Conservation (phyloP, 2,888 invertebrate species). For the Phyllotreta striolata region DNA sequence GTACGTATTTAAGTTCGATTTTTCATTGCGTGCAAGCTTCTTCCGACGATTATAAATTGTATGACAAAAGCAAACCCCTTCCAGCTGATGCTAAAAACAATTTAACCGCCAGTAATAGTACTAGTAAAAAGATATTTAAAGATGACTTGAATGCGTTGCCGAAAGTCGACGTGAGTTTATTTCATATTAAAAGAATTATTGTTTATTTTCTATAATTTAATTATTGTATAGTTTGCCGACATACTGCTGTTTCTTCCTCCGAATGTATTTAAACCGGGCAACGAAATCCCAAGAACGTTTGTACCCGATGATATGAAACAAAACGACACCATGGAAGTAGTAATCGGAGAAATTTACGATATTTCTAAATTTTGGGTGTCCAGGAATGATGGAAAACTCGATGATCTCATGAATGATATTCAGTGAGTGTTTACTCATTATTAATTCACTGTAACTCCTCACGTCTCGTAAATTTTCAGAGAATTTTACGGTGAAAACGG, state of each 20-base stretch:
- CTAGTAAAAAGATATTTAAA: slow-evolving; percentile 13
- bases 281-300: slow-evolving; percentile 45
- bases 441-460: neutral
- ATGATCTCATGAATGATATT: slow-evolving; percentile 65
- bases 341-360: slow-evolving; percentile 66
- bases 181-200: neutral
- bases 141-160: slow-evolving; percentile 31
- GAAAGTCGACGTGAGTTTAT: slow-evolving; percentile 37
- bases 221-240: slow-evolving; percentile 42
- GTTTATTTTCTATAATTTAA: neutral
- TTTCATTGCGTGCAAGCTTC: slow-evolving; percentile 53
- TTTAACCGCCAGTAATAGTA: slow-evolving; percentile 42
- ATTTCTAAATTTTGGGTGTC: slow-evolving; percentile 68
- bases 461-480: slow-evolving; percentile 32
- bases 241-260: slow-evolving; percentile 42
- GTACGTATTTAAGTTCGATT: slow-evolving; percentile 50
- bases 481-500: slow-evolving; percentile 41
- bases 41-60: slow-evolving; percentile 55
- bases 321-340: slow-evolving; percentile 56
- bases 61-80: slow-evolving; percentile 50
- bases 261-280: slow-evolving; percentile 47
- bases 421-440: slow-evolving; percentile 50
- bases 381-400: slow-evolving; percentile 59
- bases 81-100: slow-evolving; percentile 41
- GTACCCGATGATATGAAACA: slow-evolving; percentile 37